Percentiles rank a stretch among this genome's conserved stretches.
Evolutionary conservation across 1,140 invertebrate species (phyloP).

Genomic region (Carcinoscorpius rotundicauda): DNA sequence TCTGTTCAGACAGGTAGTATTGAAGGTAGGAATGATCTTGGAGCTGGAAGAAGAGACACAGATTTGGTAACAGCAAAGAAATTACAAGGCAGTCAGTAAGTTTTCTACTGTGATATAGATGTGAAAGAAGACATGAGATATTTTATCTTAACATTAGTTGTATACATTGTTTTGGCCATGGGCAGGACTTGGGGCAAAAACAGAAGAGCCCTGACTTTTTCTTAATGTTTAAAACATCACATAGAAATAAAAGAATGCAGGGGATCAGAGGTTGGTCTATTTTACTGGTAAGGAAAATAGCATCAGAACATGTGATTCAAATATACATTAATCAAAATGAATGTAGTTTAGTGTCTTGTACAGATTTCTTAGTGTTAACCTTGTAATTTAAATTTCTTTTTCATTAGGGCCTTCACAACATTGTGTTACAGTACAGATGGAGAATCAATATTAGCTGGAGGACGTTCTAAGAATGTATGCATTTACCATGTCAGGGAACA

Average conservation of each 20-base stretch:
- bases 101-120: background rate
- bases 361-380: too few relatives aligned
- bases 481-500: conserved; percentile 68
- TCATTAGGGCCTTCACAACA: conserved; percentile 69
- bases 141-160: too few relatives aligned
- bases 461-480: conserved; percentile 85
- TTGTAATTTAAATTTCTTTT: conserved; percentile 15
- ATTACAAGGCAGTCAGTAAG: conserved; percentile 44
- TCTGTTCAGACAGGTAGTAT: conserved; percentile 59
- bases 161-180: too few relatives aligned
- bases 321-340: too few relatives aligned
- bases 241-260: too few relatives aligned
- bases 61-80: conserved; percentile 83
- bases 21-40: conserved; percentile 78
- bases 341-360: too few relatives aligned
- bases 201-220: too few relatives aligned
- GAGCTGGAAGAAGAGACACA: conserved; percentile 60
- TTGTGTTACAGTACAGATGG: conserved; percentile 90
- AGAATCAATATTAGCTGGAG: conserved; percentile 70
- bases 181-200: too few relatives aligned
- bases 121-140: background rate
- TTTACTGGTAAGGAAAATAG: too few relatives aligned
- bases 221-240: too few relatives aligned
- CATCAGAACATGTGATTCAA: too few relatives aligned
- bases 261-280: background rate